Conservation (phyloP, 2,888 invertebrate species). For the Thereva nobilitata region DNA sequence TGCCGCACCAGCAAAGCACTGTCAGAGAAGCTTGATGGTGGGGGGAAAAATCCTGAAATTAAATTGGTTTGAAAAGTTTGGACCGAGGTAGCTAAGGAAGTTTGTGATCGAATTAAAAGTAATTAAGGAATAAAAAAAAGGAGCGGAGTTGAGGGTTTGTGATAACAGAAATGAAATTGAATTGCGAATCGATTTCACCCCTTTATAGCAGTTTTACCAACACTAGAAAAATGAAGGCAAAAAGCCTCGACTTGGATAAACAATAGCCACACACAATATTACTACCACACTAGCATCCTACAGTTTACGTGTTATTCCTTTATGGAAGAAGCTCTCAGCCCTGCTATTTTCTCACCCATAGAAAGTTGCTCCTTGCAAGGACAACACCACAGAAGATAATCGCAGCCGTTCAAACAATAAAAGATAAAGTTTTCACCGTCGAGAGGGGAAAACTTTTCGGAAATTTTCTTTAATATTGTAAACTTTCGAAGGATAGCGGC, state of each 20-base stretch:
- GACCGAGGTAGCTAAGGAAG: conserved; percentile 8
- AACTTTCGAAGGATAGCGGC: no score
- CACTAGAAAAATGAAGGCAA: no score
- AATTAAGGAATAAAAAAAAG: conserved; percentile 25
- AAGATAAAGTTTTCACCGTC: conserved; percentile 30
- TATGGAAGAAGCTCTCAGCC: background rate
- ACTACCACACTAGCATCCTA: no score
- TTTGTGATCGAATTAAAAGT: conserved; percentile 30
- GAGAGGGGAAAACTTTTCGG: conserved; percentile 25
- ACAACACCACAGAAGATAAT: conserved; percentile 19
- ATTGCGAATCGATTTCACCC: conserved; percentile 24
- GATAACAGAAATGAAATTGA: conserved; percentile 33
- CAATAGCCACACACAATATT: no score
- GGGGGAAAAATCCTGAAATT: background rate
- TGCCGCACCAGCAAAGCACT: background rate
- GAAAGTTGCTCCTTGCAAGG: conserved; percentile 10
- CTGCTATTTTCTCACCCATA: background rate
- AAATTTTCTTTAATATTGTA: background rate
- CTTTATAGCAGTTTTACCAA: background rate
- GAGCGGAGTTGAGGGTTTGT: conserved; percentile 11
- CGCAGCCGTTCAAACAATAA: conserved; percentile 20
- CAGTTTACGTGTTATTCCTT: background rate
- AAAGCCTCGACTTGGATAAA: no score
- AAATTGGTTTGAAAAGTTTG: conserved; percentile 23
- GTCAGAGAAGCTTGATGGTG: background rate